Evolutionary conservation across 1,140 invertebrate genomes (phyloP).

Genomic region (Subanguina moxae): DNA sequence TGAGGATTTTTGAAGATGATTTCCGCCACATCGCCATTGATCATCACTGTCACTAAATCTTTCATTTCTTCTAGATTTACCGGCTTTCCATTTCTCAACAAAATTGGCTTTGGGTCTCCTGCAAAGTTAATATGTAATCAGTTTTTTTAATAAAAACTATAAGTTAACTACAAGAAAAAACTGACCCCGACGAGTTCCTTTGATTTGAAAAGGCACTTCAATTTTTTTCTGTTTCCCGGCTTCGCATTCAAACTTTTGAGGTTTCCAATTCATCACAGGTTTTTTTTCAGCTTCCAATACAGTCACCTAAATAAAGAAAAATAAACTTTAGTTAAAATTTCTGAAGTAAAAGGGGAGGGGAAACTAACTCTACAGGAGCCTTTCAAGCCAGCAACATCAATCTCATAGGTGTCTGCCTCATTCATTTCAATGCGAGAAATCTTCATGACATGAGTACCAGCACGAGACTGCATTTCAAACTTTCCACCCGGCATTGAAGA

Average conservation of each 20-base stretch:
- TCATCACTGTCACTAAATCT: constrained; percentile 48
- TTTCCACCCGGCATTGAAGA: constrained; percentile 58
- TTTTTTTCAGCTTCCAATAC: constrained; percentile 55
- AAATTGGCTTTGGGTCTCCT: constrained; percentile 53
- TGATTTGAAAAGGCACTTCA: constrained; percentile 55
- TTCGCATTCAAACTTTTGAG: constrained; percentile 58
- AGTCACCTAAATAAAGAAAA: background rate
- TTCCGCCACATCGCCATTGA: constrained; percentile 57
- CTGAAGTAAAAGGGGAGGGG: constrained; percentile 23
- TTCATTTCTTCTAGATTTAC: constrained; percentile 53
- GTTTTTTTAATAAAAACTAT: background rate
- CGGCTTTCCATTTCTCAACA: constrained; percentile 57
- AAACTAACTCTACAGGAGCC: constrained; percentile 47
- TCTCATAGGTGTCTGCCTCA: constrained; percentile 57
- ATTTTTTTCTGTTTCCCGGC: constrained; percentile 54
- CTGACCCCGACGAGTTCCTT: constrained; percentile 53
- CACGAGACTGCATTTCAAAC: constrained; percentile 53
- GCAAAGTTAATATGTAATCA: no score
- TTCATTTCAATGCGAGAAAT: constrained; percentile 59
- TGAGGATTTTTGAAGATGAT: constrained; percentile 59
- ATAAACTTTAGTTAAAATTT: background rate
- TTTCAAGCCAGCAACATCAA: constrained; percentile 53
- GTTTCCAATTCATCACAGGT: constrained; percentile 57
- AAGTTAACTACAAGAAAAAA: background rate
- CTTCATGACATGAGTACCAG: constrained; percentile 55